phyloP scores from a whole-genome alignment of 1,140 invertebrate genomes.

The Arctopsyche grandis region DNA sequence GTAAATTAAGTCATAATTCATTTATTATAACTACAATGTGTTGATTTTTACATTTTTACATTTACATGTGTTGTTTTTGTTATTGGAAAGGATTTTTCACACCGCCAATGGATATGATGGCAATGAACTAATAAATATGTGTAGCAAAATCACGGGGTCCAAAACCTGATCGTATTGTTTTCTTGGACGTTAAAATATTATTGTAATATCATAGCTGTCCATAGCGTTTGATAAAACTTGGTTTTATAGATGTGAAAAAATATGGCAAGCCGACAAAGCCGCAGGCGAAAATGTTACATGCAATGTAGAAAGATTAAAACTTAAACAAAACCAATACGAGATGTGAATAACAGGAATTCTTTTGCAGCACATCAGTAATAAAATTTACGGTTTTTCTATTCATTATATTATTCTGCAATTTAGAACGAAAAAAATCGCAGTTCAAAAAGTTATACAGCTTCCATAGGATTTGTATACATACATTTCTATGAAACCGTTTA shows the following conservation, averaged over 20 bases:
- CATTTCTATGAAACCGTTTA: too few relatives aligned
- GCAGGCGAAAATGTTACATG: background rate
- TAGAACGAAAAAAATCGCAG: too few relatives aligned
- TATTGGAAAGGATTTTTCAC: background rate
- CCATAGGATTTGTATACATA: too few relatives aligned
- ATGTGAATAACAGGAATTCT: too few relatives aligned
- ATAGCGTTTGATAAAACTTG: background rate
- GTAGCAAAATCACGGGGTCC: background rate
- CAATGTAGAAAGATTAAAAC: too few relatives aligned
- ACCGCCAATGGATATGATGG: background rate
- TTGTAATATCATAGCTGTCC: constrained; percentile 13
- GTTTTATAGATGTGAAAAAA: constrained; percentile 1
- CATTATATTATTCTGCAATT: too few relatives aligned
- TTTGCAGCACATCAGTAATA: too few relatives aligned
- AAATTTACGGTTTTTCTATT: too few relatives aligned
- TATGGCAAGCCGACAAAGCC: background rate
- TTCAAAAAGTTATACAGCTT: too few relatives aligned
- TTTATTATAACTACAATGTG: background rate
- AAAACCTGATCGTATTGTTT: constrained; percentile 22
- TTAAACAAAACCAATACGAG: too few relatives aligned
- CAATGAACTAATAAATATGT: constrained; percentile 3
- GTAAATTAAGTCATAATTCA: background rate
- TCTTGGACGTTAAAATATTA: constrained; percentile 10
- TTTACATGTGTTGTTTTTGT: too few relatives aligned
- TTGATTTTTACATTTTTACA: too few relatives aligned